Evolutionary conservation across 2,113 vertebrate genomes (phyloP).

Genomic region (Ceuthmochares aereus): DNA sequence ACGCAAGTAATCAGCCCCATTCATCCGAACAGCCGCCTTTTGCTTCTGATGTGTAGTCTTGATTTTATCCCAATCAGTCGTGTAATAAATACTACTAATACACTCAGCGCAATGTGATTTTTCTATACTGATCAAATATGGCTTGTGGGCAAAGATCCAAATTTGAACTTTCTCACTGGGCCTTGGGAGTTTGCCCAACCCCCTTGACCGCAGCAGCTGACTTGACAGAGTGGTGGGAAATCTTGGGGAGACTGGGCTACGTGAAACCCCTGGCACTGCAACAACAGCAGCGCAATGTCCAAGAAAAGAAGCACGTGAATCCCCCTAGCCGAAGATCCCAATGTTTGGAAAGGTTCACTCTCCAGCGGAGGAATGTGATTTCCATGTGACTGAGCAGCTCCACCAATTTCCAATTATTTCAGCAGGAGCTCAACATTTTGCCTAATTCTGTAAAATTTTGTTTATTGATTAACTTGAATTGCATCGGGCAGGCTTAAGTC

Average conservation of each 20-base stretch:
- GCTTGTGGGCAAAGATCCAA: neutral
- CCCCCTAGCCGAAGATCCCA: neutral
- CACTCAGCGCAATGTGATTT: neutral
- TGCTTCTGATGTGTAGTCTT: neutral
- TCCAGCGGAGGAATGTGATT: neutral
- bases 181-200: neutral
- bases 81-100: neutral
- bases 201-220: neutral
- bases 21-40: neutral
- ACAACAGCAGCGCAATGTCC: neutral
- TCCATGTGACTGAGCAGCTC: neutral
- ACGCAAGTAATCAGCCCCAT: neutral
- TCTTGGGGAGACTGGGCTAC: neutral
- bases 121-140: neutral
- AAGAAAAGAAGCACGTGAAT: neutral
- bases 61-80: neutral
- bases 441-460: neutral
- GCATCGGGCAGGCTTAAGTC: neutral
- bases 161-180: neutral
- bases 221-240: neutral
- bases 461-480: slow-evolving; percentile 5
- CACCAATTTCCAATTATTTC: neutral
- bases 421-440: neutral
- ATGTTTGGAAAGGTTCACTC: neutral
- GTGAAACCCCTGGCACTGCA: neutral